phyloP scores from a whole-genome alignment of 1,140 invertebrate species.

The Octopus sinensis region DNA sequence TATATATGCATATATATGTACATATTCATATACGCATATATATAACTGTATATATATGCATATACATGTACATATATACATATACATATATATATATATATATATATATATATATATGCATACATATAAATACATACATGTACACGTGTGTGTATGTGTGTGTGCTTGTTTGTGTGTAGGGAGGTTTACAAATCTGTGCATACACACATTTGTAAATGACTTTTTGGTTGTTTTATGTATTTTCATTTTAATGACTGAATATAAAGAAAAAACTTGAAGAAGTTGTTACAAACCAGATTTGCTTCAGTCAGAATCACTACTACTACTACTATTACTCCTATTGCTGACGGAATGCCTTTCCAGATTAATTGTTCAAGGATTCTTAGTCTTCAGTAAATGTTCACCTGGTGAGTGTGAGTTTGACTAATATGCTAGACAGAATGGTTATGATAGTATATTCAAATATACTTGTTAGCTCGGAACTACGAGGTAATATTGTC shows the following conservation, averaged over 20 bases:
- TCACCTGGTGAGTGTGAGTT: no score
- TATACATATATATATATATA: background rate
- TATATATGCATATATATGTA: constrained; percentile 13
- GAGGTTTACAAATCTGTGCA: background rate
- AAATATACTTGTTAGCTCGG: no score
- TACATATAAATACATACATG: background rate
- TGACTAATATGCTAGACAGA: no score
- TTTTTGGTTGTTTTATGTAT: background rate
- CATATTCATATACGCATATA: background rate
- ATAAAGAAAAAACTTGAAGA: background rate
- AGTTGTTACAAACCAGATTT: constrained; percentile 22
- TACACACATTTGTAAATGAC: background rate
- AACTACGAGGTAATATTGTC: no score
- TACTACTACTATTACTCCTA: no score
- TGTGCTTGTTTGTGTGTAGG: background rate
- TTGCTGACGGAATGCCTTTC: no score
- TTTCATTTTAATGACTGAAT: background rate
- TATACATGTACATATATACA: background rate
- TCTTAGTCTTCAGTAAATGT: no score
- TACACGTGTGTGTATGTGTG: background rate
- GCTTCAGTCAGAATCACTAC: no score
- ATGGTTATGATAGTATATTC: no score
- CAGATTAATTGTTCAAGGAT: no score
- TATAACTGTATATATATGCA: background rate
- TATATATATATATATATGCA: constrained; percentile 4